Evolutionary conservation across 1,140 invertebrate species (phyloP).

Genomic region (Ceratina japonica): DNA sequence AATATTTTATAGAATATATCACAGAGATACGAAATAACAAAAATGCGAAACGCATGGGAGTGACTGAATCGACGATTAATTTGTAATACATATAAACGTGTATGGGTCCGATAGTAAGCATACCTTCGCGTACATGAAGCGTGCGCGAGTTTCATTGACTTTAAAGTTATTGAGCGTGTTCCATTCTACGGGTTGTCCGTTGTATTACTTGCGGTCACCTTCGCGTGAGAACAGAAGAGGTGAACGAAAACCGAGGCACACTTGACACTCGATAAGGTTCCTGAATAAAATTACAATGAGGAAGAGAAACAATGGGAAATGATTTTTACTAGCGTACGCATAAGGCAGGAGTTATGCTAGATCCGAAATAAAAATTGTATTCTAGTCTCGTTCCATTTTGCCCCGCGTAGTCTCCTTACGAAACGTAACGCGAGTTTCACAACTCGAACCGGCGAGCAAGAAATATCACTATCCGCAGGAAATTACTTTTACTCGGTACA

Average conservation of each 20-base stretch:
- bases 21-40: neutral
- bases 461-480: conserved; percentile 19
- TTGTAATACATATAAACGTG: conserved; percentile 26
- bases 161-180: conserved; percentile 41
- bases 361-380: conserved; percentile 13
- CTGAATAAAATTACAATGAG: neutral
- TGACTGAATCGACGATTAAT: neutral
- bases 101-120: conserved; percentile 27
- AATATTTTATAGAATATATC: too few relatives aligned
- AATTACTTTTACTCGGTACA: conserved; percentile 31
- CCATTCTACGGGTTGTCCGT: neutral
- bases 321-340: too few relatives aligned
- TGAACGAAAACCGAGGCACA: conserved; percentile 6
- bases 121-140: conserved; percentile 40
- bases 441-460: conserved; percentile 1
- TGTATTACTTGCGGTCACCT: conserved; percentile 1
- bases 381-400: conserved; percentile 28
- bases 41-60: neutral
- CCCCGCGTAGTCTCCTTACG: conserved; percentile 9
- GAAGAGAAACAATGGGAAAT: neutral
- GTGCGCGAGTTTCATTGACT: conserved; percentile 47
- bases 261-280: too few relatives aligned
- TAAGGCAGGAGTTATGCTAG: neutral
- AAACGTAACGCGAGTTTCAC: conserved; percentile 33
- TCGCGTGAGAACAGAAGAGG: neutral